These are phyloP conservation scores for Pachyrhynchus sulphureomaculatus DNA, from an alignment of 1,140 invertebrate genomes.

Conservation along the genomic window DNA sequence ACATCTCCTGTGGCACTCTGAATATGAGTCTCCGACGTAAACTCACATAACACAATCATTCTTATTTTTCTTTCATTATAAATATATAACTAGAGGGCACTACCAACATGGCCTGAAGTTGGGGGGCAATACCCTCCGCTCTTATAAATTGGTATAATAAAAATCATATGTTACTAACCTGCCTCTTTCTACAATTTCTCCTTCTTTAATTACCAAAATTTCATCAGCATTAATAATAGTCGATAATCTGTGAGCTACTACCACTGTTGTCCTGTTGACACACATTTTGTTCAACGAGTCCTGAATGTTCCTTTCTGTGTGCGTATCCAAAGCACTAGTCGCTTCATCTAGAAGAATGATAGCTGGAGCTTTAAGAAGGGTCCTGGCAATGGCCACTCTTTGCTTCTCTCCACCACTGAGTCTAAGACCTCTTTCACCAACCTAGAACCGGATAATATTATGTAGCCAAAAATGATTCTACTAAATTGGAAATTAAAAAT, in stretches of 20 bases:
- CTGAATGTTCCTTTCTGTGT: conserved; percentile 82
- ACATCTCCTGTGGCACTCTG: too few relatives aligned
- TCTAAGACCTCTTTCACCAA: conserved; percentile 77
- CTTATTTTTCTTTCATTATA: too few relatives aligned
- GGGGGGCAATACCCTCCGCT: too few relatives aligned
- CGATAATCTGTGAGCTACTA: conserved; percentile 90
- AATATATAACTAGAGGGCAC: too few relatives aligned
- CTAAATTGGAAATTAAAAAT: too few relatives aligned
- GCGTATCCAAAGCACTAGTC: conserved; percentile 81
- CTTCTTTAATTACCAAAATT: conserved; percentile 87
- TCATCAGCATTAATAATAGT: conserved; percentile 93
- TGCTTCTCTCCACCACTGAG: conserved; percentile 92
- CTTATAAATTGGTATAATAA: too few relatives aligned
- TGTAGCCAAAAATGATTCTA: not conserved
- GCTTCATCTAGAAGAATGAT: conserved; percentile 86
- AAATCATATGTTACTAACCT: conserved; percentile 59
- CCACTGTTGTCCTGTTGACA: conserved; percentile 84
- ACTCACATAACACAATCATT: too few relatives aligned
- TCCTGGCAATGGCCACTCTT: conserved; percentile 88
- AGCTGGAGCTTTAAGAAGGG: conserved; percentile 80
- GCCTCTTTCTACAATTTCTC: conserved; percentile 87
- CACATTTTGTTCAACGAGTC: conserved; percentile 69
- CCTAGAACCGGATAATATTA: conserved; percentile 48
- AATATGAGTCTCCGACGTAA: too few relatives aligned
- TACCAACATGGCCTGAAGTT: too few relatives aligned